Evolutionary conservation across 2,888 invertebrate species (phyloP), one percentile per base, ranked within the genome.

Genomic region (Hydraecia micacea): DNA sequence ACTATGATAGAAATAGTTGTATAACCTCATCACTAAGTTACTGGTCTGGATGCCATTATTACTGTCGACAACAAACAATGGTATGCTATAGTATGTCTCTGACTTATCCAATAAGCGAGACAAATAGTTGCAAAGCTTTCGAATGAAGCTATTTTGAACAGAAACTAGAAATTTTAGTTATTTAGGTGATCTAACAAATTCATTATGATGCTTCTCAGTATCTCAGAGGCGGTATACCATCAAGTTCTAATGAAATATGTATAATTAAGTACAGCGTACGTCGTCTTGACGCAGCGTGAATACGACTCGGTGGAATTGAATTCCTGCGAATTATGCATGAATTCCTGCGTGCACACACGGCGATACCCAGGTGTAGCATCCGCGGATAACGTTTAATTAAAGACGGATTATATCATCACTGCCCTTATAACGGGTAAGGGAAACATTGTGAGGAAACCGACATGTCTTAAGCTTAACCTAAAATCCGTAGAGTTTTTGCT

Each of bases 321-420:
- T 72, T 75, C 46, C 46, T 46, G 46, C 46, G 46, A 46, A 46
- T 46, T 81, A 83, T 86, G 86, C 82, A 85, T 86, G 86, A 81
- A 85, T 74, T 66, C 18, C 65, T 85, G 81, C 85, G 81, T 81
- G 73, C 81, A 68, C 85, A 72, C 67, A 85, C 81, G 49, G 67
- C 49, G 42, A 79, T 84, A 66, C 25, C 32, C 84, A 84, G 80
- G 80, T 81, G 84, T 21, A 39, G 52, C 32, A 52, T 49, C 11
- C 25, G 49, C 32, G 36, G 42, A 63, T 60, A 36, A 65, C n/a
- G 28, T 69, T 60, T 81, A 85, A 81, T 85, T 85, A 81, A 81
- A 67, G 18, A 21, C 11, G 52, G 42, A 55, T 66, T 70, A n/a
- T 25, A 28, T 21, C 28, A 32, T 18, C 8, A 49, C 18, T 49